Conservation (phyloP, 2,888 invertebrate genomes). For the Bembecia ichneumoniformis region DNA sequence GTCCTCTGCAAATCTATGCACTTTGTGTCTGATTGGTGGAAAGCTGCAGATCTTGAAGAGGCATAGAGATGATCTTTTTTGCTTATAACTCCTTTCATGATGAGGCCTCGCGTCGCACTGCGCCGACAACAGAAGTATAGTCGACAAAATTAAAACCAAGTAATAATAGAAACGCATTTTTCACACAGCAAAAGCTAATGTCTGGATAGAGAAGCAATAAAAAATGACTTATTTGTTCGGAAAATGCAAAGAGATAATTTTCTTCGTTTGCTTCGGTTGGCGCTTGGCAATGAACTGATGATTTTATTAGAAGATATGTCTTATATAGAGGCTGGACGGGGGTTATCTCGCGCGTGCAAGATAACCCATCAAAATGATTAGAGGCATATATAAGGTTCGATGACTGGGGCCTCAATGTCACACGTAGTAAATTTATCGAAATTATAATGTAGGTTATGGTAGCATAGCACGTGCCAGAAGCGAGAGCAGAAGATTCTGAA, state of each 20-base stretch:
- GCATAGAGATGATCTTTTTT: constrained; percentile 39
- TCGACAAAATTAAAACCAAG: constrained; percentile 27
- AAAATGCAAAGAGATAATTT: not conserved
- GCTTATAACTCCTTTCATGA: constrained; percentile 16
- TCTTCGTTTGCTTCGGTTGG: constrained; percentile 20
- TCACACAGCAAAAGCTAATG: not conserved
- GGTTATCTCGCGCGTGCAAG: constrained; percentile 65
- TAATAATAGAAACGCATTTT: constrained; percentile 49
- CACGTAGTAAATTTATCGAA: constrained; percentile 61
- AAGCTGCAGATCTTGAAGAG: constrained; percentile 49
- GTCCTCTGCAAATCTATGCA: constrained; percentile 14
- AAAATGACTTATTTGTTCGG: not conserved
- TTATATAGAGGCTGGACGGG: constrained; percentile 38
- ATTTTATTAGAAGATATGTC: constrained; percentile 26
- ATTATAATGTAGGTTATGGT: not conserved
- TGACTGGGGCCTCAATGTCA: constrained; percentile 65
- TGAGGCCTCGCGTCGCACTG: constrained; percentile 30
- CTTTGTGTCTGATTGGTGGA: constrained; percentile 22
- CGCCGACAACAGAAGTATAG: constrained; percentile 24
- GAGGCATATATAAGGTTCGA: constrained; percentile 34
- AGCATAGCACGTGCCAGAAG: not conserved
- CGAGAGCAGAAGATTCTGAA: too few species aligned
- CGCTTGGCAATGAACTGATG: constrained; percentile 45
- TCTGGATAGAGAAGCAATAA: not conserved
- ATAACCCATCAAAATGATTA: constrained; percentile 55